Base-by-base conservation (phyloP, 2,113 vertebrate species). In the Rhizomys pruinosus region DNA sequence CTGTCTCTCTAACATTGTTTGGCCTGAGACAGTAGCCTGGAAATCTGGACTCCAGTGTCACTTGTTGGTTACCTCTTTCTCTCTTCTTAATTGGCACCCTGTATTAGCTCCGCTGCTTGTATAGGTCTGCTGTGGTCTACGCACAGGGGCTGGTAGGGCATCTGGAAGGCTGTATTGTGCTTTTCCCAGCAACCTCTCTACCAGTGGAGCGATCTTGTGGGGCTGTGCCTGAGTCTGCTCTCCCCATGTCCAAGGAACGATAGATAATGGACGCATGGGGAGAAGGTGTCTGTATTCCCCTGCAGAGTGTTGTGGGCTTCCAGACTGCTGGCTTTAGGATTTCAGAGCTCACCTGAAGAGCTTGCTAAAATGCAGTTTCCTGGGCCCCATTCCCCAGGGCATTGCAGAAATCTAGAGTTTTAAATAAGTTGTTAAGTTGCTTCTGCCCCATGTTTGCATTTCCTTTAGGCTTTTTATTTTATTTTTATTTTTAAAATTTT, bases 381-480 rank as follows among this genome's bases (percentile, higher is more conserved):
- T 22, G 7, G 13, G 8, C 29, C 12, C 37, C 17, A 0, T 13
- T 0, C 32, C 11, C 52, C 16, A 11, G 32, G n/a, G 15, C 37
- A 47, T 13, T 1, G 0, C 27, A 47, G 77, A n/a, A 84, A 84
- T 44, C 29, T 32, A 63, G 9, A 42, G 57, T 73, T 91, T 64
- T 29, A n/a, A 69, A 29, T 72, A 80, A 71, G 47, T 11, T 66
- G 12, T 37, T 64, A 15, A 11, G 29, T 29, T 47, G 81, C 19
- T 22, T 68, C n/a, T 71, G 34, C 66, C 55, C 2, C 20, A 37
- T 37, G 29, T 6, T n/a, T 4, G 15, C n/a, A 39, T 27, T 77
- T n/a, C 37, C 81, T 22, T 52, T 71, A 72, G 57, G 15, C 42
- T 84, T 85, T 32, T 42, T 27, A 34, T n/a, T n/a, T n/a, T n/a